These are phyloP conservation scores for Stegana nigrithorax DNA, from an alignment of 2,888 invertebrate species.

Conservation along the genomic window DNA sequence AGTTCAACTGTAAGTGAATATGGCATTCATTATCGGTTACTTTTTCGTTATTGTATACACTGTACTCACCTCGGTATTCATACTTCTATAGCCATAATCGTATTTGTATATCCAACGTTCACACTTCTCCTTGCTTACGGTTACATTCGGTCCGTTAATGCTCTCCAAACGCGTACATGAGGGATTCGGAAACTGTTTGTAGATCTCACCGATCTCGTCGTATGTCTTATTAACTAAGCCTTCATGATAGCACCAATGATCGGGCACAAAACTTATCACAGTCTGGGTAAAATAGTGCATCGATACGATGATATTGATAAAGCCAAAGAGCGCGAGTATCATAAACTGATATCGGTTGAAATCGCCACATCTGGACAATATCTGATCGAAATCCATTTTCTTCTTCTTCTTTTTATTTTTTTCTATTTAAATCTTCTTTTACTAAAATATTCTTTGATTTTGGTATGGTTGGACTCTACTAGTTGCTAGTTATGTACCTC, in stretches of 20 bases:
- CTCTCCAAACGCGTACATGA: conserved; percentile 64
- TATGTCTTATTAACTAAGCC: conserved; percentile 64
- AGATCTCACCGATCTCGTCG: conserved; percentile 65
- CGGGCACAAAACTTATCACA: conserved; percentile 72
- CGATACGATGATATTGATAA: conserved; percentile 72
- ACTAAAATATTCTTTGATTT: neutral
- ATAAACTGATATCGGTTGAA: conserved; percentile 71
- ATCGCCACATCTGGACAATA: conserved; percentile 71
- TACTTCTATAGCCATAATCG: conserved; percentile 72
- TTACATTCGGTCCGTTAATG: conserved; percentile 57
- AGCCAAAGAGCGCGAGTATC: conserved; percentile 71
- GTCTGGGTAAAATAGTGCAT: conserved; percentile 75
- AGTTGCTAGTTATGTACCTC: neutral
- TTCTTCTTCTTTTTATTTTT: conserved; percentile 3
- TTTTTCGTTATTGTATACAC: neutral
- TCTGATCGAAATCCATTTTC: conserved; percentile 70
- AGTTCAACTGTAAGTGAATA: conserved; percentile 68
- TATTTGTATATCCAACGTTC: conserved; percentile 73
- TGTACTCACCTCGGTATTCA: conserved; percentile 73
- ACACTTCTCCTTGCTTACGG: conserved; percentile 65
- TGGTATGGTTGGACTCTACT: too few species aligned
- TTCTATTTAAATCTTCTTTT: neutral
- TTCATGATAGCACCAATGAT: conserved; percentile 69
- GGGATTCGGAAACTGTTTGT: conserved; percentile 61
- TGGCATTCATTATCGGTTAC: neutral